Conservation (phyloP, 2,113 vertebrate genomes). For the Eulemur rufifrons region DNA sequence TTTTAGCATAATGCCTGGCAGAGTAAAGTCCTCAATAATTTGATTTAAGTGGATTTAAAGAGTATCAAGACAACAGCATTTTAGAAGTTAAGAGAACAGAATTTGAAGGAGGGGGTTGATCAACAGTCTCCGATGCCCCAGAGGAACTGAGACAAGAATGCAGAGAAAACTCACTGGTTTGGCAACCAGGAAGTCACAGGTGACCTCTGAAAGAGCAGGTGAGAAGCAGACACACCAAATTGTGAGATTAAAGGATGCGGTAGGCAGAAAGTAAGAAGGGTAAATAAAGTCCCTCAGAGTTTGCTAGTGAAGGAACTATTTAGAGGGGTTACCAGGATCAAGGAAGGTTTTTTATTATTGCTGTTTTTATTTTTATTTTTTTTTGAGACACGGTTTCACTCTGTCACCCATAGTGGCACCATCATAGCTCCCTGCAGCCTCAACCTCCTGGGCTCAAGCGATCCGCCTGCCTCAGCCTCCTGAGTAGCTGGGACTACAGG, state of each 20-base stretch:
- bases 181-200: not conserved
- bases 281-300: not conserved
- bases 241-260: not conserved
- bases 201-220: not conserved
- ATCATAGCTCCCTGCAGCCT: too few species aligned
- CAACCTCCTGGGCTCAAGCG: too few species aligned
- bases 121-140: not conserved
- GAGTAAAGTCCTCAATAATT: not conserved
- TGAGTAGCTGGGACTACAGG: too few species aligned
- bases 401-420: too few species aligned
- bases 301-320: not conserved
- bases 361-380: not conserved
- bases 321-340: not conserved
- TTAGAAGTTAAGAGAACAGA: not conserved
- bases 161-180: not conserved
- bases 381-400: not conserved
- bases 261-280: not conserved
- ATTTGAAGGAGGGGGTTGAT: not conserved
- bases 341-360: not conserved
- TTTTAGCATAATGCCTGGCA: not conserved
- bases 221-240: not conserved
- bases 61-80: not conserved
- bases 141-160: not conserved
- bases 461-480: too few species aligned
- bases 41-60: not conserved